Evolutionary conservation across 2,888 invertebrate species (phyloP).

Genomic region (Dusona sp.): DNA sequence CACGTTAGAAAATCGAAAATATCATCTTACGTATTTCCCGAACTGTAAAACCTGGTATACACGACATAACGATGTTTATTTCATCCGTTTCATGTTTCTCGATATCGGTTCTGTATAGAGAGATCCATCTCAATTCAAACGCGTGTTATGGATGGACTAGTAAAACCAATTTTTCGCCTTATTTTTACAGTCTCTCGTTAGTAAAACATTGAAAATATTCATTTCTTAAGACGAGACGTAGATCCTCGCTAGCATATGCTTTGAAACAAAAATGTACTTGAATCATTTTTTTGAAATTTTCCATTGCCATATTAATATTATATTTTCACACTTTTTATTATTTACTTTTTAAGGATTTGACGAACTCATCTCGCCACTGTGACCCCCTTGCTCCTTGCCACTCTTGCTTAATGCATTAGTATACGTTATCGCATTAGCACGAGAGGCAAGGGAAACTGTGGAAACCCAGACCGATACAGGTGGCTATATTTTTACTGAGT

Average conservation of each 20-base stretch:
- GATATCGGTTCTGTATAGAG: conserved; percentile 67
- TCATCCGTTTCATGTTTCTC: conserved; percentile 16
- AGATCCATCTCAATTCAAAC: conserved; percentile 68
- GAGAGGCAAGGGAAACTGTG: background rate
- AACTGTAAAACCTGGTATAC: conserved; percentile 68
- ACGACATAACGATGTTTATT: conserved; percentile 75
- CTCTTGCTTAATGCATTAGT: background rate
- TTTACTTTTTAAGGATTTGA: too few species aligned
- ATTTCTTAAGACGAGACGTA: background rate
- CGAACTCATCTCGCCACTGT: too few species aligned
- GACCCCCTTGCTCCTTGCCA: background rate
- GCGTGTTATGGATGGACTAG: background rate
- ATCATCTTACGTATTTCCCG: conserved; percentile 72
- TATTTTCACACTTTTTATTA: too few species aligned
- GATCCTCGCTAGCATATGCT: background rate
- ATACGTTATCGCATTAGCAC: background rate
- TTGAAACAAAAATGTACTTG: background rate
- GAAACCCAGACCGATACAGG: background rate
- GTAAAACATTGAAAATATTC: background rate
- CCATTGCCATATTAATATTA: background rate
- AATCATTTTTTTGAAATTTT: background rate
- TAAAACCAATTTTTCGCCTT: background rate
- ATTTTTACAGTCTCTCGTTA: background rate
- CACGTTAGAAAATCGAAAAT: conserved; percentile 35
- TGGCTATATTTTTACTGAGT: background rate